phyloP scores from a whole-genome alignment of 2,113 vertebrate genomes.

The Pyxicephalus adspersus region DNA sequence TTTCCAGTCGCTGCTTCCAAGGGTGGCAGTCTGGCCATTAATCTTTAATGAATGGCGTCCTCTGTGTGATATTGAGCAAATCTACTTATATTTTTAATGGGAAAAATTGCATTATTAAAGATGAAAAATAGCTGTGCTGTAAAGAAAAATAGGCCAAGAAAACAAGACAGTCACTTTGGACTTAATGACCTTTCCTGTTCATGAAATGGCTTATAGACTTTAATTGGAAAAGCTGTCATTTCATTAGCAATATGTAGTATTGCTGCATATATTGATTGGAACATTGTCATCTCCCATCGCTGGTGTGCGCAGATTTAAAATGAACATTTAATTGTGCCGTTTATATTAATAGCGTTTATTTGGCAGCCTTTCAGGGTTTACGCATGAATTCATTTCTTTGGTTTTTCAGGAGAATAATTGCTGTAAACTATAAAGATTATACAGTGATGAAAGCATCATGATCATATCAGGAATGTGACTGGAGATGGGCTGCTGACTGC shows the following conservation, averaged over 20 bases:
- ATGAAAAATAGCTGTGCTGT: conserved; percentile 32
- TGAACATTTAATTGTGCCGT: conserved; percentile 47
- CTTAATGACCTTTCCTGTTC: conserved; percentile 54
- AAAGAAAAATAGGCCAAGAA: conserved; percentile 53
- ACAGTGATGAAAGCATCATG: conserved; percentile 1
- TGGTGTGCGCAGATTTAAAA: conserved; percentile 41
- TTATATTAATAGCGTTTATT: conserved; percentile 54
- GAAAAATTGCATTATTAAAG: conserved; percentile 53
- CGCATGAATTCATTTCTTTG: conserved; percentile 25
- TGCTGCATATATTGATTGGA: conserved; percentile 42
- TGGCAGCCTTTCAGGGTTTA: conserved; percentile 35
- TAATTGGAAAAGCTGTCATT: conserved; percentile 56
- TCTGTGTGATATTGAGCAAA: conserved; percentile 56
- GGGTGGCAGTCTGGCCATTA: conserved; percentile 46
- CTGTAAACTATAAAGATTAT: conserved; percentile 34
- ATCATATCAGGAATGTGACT: not conserved
- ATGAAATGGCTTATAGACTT: conserved; percentile 53
- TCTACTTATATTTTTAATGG: conserved; percentile 54
- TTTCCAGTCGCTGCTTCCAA: conserved; percentile 42
- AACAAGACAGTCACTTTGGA: conserved; percentile 50
- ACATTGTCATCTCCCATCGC: conserved; percentile 30
- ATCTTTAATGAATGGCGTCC: conserved; percentile 55
- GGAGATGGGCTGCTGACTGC: not conserved
- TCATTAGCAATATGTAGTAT: conserved; percentile 54
- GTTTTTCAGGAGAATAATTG: not conserved